These are phyloP conservation scores for Zaprionus bogoriensis DNA, from an alignment of 2,888 invertebrate genomes.

Conservation along the genomic window DNA sequence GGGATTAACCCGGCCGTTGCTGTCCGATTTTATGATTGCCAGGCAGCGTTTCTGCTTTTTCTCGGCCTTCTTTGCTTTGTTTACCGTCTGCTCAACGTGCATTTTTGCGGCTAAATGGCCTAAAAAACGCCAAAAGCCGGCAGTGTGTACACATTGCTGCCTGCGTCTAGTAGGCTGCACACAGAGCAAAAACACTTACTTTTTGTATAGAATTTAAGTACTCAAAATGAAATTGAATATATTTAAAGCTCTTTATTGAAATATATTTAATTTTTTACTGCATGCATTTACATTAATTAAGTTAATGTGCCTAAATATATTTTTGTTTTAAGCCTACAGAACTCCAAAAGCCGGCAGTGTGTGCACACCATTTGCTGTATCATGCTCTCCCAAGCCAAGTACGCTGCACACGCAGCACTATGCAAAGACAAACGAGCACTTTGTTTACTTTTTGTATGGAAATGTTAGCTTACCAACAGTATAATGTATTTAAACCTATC, in stretches of 20 bases:
- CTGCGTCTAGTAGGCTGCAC: constrained; percentile 2
- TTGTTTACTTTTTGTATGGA: constrained; percentile 7
- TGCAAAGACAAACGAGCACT: not conserved
- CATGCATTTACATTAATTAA: too few relatives aligned
- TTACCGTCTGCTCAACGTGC: constrained; percentile 61
- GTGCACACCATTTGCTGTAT: not conserved
- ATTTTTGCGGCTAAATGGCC: constrained; percentile 17
- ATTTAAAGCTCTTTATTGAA: too few relatives aligned
- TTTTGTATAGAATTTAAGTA: too few relatives aligned
- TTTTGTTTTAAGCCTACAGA: too few relatives aligned
- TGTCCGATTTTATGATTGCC: constrained; percentile 83
- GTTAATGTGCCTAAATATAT: too few relatives aligned
- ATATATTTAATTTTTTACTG: too few relatives aligned
- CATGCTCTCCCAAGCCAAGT: not conserved
- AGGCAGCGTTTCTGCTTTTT: constrained; percentile 83
- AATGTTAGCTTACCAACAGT: constrained; percentile 10
- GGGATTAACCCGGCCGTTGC: constrained; percentile 79
- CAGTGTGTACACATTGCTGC: constrained; percentile 40
- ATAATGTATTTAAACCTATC: constrained; percentile 1
- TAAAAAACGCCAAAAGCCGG: constrained; percentile 28
- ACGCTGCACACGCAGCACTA: not conserved
- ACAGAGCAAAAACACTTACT: too few relatives aligned
- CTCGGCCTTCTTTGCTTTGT: constrained; percentile 78
- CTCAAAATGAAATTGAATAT: too few relatives aligned
- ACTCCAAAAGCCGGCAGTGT: constrained; percentile 25